Base-by-base conservation (phyloP, 2,888 invertebrate species). In the Chelonus formosanus region DNA sequence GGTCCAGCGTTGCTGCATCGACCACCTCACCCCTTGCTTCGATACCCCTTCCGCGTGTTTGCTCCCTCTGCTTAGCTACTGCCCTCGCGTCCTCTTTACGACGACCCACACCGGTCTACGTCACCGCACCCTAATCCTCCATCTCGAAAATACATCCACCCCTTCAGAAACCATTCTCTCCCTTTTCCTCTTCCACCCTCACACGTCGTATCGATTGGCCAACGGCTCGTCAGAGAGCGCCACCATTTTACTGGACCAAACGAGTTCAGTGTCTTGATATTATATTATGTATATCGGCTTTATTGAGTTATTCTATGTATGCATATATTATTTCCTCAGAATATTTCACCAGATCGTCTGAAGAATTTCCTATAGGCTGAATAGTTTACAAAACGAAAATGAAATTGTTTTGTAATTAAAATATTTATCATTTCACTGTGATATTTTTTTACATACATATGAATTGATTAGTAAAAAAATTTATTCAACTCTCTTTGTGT, bases 121-220 rank as follows among this genome's bases (percentile, higher is more conserved):
- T 78, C 78, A 80, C 82, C 81, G 81, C 82, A 79, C 82, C 82
- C 82, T 81, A 80, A 82, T 82, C 80, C 77, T 74, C 79, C 75
- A 77, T 77, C 78, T 77, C 79, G 77, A 80, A 82, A 80, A 81
- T 81, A 79, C 79, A 71, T 71, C 71, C 67, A 73, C 62, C 69
- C 67, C 64, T 62, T 65, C 59, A 8, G 20, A 35, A 35, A 31
- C 48, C 60, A 43, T 44, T 54, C 6, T 20, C 36, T 50, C 44
- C 5, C 10, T 56, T 50, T 57, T 67, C 53, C 52, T 52, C 60
- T 34, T 43, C 65, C 69, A 68, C 70, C 63, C 70, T 68, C 74
- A 71, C 71, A 68, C 75, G 71, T 68, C 74, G 77, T 82, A 82
- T 82, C 80, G 82, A 82, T 82, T 82, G 80, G 77, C 77, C 70